Percentiles rank a stretch among this genome's conserved stretches.
phyloP scores from a whole-genome alignment of 1,140 invertebrate genomes.

The Hycleus phaleratus region DNA sequence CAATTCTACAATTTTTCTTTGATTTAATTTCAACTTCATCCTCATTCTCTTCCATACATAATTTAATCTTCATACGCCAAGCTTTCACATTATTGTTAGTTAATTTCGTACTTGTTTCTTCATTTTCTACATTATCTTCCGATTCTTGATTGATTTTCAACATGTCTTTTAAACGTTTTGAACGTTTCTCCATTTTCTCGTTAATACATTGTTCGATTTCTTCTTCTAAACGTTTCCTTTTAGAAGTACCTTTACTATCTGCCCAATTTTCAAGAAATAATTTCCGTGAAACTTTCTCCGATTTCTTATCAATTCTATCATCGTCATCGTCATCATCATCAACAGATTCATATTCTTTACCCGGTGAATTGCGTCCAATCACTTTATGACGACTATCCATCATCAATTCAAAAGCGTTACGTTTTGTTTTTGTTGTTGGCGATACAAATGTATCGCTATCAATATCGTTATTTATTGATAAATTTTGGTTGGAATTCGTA shows the following conservation, averaged over 20 bases:
- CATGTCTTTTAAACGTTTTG: slow-evolving; percentile 47
- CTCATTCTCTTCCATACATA: slow-evolving; percentile 10
- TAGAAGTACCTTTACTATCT: slow-evolving; percentile 46
- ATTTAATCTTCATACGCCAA: slow-evolving; percentile 11
- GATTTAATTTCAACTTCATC: not conserved
- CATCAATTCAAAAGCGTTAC: slow-evolving; percentile 53
- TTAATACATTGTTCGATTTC: slow-evolving; percentile 45
- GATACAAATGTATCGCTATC: too few species aligned
- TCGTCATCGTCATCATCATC: slow-evolving; percentile 36
- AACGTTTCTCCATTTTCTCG: slow-evolving; percentile 47
- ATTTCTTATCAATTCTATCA: slow-evolving; percentile 46
- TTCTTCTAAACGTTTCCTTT: slow-evolving; percentile 47
- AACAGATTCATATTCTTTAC: slow-evolving; percentile 41
- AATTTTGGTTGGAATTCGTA: too few species aligned
- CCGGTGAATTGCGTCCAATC: slow-evolving; percentile 53
- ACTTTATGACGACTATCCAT: slow-evolving; percentile 55
- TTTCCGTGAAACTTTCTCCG: not conserved
- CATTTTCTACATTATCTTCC: not conserved
- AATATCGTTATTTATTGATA: too few species aligned
- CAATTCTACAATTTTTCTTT: too few species aligned
- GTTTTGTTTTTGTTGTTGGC: slow-evolving; percentile 1
- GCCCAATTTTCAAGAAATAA: slow-evolving; percentile 45
- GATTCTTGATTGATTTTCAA: slow-evolving; percentile 26
- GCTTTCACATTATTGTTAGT: slow-evolving; percentile 6
- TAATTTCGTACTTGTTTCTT: slow-evolving; percentile 1